phyloP scores from a whole-genome alignment of 1,140 invertebrate genomes.

The Pentalonia nigronervosa region DNA sequence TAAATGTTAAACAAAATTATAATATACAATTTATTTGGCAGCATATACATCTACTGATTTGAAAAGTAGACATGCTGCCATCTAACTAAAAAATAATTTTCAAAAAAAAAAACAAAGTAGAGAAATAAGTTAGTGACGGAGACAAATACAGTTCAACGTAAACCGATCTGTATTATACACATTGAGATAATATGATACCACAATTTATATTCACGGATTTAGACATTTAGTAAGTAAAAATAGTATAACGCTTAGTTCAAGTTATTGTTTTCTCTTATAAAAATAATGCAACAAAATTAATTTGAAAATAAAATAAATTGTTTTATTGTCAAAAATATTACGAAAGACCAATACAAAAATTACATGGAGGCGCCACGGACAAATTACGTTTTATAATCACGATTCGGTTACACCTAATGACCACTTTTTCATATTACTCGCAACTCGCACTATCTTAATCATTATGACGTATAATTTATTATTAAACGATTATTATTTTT shows the following conservation, averaged over 20 bases:
- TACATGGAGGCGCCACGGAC: background rate
- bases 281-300: background rate
- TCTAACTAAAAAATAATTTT: background rate
- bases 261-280: background rate
- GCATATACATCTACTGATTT: background rate
- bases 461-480: too few species aligned
- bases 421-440: background rate
- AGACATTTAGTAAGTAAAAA: background rate
- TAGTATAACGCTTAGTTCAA: background rate
- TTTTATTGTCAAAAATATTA: background rate
- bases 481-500: too few species aligned
- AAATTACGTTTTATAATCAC: background rate
- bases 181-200: background rate
- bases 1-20: background rate
- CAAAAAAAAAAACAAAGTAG: background rate
- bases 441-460: background rate
- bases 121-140: background rate
- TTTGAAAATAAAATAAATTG: background rate
- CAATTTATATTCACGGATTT: background rate
- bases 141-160: background rate
- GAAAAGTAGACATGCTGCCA: background rate
- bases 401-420: background rate
- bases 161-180: background rate
- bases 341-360: background rate
- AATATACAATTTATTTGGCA: background rate